Percentiles rank a stretch among this genome's conserved stretches.
These are phyloP conservation scores for Meloidogyne hapla DNA, from an alignment of 1,140 invertebrate species.

Conservation along the genomic window DNA sequence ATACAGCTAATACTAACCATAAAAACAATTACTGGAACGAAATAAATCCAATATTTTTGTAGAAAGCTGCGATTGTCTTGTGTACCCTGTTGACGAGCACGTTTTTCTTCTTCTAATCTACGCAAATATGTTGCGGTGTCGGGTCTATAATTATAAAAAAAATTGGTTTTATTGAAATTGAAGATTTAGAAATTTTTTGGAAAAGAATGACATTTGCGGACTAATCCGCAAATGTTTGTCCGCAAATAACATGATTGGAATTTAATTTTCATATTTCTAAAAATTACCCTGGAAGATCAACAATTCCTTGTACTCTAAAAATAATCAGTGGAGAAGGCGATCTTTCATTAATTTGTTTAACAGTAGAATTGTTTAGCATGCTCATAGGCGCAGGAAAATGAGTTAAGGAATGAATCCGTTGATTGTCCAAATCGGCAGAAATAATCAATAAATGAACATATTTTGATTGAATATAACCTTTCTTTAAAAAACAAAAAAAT, in stretches of 20 bases:
- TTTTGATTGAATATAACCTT: conserved; percentile 48
- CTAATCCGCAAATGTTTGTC: neutral
- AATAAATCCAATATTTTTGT: conserved; percentile 61
- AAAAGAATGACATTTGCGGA: conserved; percentile 11
- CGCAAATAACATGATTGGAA: too few relatives aligned
- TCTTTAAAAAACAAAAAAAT: conserved; percentile 35
- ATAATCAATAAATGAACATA: conserved; percentile 51
- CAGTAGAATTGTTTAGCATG: neutral
- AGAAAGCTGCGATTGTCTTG: conserved; percentile 54
- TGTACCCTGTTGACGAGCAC: conserved; percentile 57
- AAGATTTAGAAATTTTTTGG: too few relatives aligned
- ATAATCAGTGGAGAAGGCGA: conserved; percentile 20
- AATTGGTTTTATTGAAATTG: neutral
- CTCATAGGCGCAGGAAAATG: conserved; percentile 50
- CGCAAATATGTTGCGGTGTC: conserved; percentile 59
- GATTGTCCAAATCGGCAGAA: conserved; percentile 50
- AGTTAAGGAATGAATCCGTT: conserved; percentile 52
- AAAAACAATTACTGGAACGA: conserved; percentile 62
- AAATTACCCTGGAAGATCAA: conserved; percentile 48
- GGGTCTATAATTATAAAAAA: conserved; percentile 46
- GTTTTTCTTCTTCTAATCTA: conserved; percentile 58
- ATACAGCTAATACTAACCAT: conserved; percentile 26
- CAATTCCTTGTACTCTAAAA: conserved; percentile 41
- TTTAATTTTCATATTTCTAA: too few relatives aligned
- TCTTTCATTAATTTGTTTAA: neutral